A percentile compares a stretch with the other conserved stretches of the same genome.
Evolutionary conservation across 2,113 vertebrate species (phyloP).

Genomic region (Spea multiplicata): DNA sequence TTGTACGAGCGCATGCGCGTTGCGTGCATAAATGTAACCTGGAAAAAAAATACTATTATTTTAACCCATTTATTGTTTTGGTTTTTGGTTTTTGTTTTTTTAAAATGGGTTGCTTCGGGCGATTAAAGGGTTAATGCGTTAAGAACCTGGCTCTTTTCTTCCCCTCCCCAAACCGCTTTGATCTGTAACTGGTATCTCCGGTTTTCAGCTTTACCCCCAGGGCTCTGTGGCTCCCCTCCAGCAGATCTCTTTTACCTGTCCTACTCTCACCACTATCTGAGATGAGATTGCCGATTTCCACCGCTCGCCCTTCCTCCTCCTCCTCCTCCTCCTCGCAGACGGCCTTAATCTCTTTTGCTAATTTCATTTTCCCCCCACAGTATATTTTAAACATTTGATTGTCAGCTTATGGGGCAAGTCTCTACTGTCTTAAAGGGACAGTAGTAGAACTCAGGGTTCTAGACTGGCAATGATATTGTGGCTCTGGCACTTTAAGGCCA

Average conservation of each 20-base stretch:
- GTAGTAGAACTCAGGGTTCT: too few relatives aligned
- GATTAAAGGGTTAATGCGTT: too few relatives aligned
- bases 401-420: too few relatives aligned
- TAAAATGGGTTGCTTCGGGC: too few relatives aligned
- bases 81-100: too few relatives aligned
- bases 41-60: too few relatives aligned
- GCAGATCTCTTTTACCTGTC: constrained; percentile 6
- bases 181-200: background rate
- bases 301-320: constrained; percentile 8
- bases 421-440: too few relatives aligned
- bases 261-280: background rate
- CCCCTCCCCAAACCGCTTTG: constrained; percentile 1
- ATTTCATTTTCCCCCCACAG: background rate
- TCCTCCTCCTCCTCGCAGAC: constrained; percentile 12
- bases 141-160: background rate
- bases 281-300: background rate
- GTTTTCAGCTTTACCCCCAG: constrained; percentile 10
- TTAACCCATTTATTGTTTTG: too few relatives aligned
- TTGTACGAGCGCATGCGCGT: too few relatives aligned
- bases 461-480: too few relatives aligned
- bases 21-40: too few relatives aligned
- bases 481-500: too few relatives aligned
- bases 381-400: background rate
- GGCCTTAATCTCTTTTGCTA: background rate
- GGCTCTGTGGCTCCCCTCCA: constrained; percentile 1